These are phyloP conservation scores for Phymorhynchus buccinoides DNA, from an alignment of 1,140 invertebrate genomes.

Conservation along the genomic window DNA sequence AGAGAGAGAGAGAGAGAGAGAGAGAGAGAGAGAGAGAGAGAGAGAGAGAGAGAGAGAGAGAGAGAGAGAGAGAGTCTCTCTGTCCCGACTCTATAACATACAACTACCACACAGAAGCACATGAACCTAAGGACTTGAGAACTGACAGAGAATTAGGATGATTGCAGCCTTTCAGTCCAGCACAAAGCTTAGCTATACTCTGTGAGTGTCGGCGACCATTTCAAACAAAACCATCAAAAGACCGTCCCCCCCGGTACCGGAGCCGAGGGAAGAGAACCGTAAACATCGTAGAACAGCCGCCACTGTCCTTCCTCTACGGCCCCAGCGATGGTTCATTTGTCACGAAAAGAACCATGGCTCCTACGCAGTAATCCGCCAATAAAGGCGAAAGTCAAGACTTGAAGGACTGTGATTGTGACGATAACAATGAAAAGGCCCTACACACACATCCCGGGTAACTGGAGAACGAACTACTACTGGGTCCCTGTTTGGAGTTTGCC, in stretches of 20 bases:
- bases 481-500: background rate
- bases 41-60: slow-evolving; percentile 26
- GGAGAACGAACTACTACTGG: background rate
- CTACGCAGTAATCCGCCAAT: background rate
- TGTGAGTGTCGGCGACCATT: background rate
- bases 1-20: slow-evolving; percentile 11
- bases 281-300: background rate
- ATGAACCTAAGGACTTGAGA: background rate
- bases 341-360: background rate
- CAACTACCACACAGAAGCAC: background rate
- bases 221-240: background rate
- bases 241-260: background rate
- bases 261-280: background rate
- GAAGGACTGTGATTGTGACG: background rate
- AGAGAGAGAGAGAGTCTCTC: background rate
- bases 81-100: background rate
- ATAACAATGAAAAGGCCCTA: background rate
- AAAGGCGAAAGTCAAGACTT: slow-evolving; percentile 5
- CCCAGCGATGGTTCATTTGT: background rate
- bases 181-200: background rate
- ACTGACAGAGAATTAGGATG: background rate
- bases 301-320: background rate
- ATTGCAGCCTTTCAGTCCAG: background rate
- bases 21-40: slow-evolving; percentile 4
- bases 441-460: background rate